Percentiles rank a stretch among this genome's conserved stretches.
Conservation (phyloP, 2,797 vertebrate species). For the Sylvilagus floridanus region DNA sequence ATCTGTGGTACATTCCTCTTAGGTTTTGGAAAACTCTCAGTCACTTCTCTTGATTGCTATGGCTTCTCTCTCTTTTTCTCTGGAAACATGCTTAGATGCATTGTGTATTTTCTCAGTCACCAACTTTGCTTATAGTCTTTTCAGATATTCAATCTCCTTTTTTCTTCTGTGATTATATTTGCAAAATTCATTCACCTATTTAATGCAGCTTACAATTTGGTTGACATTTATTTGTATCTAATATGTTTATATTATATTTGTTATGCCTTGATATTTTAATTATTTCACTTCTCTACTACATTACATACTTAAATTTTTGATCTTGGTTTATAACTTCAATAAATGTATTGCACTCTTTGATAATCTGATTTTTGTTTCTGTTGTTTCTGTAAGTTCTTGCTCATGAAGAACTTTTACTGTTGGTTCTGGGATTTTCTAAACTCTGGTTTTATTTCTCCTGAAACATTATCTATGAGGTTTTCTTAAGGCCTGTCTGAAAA, state of each 20-base stretch:
- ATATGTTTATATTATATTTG: background rate
- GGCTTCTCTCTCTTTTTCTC: background rate
- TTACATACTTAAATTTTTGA: background rate
- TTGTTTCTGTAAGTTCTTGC: background rate
- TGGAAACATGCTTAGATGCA: background rate
- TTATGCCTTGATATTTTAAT: background rate
- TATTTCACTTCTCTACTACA: background rate
- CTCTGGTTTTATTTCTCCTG: constrained; percentile 58
- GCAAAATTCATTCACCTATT: background rate
- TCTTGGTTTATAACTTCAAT: background rate
- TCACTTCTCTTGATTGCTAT: background rate
- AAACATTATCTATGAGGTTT: constrained; percentile 57
- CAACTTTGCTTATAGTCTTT: background rate
- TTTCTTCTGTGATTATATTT: background rate
- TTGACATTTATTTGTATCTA: background rate
- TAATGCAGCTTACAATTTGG: background rate
- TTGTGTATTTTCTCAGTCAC: background rate
- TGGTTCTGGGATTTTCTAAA: background rate
- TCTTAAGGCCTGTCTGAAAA: constrained; percentile 13
- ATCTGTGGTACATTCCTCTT: background rate
- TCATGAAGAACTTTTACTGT: background rate
- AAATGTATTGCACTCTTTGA: background rate
- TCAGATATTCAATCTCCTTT: background rate
- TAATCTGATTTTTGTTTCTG: background rate
- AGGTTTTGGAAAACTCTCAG: background rate